A percentile compares a stretch with the other conserved stretches of the same genome.
phyloP scores from a whole-genome alignment of 2,888 invertebrate species.

The Drosophila niveifrons region DNA sequence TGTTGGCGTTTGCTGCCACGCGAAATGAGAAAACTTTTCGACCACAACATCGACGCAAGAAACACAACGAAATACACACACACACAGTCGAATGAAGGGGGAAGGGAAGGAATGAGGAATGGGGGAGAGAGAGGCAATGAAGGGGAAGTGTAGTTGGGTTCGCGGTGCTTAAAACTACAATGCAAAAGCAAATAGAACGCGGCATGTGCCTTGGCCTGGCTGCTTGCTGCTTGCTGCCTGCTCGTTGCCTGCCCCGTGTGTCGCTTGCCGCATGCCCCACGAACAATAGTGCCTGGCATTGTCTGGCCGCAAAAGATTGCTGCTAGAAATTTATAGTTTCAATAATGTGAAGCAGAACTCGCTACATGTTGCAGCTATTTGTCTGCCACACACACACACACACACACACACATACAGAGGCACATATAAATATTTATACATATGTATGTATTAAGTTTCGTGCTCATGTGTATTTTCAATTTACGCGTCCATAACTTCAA shows the following conservation, averaged over 20 bases:
- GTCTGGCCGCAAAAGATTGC: slow-evolving; percentile 80
- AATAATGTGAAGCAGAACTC: slow-evolving; percentile 72
- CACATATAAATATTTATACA: slow-evolving; percentile 8
- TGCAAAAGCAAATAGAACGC: slow-evolving; percentile 64
- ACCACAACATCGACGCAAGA: slow-evolving; percentile 75
- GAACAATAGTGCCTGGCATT: slow-evolving; percentile 32
- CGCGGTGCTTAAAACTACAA: slow-evolving; percentile 69
- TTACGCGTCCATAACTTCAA: slow-evolving; percentile 80
- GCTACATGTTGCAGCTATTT: slow-evolving; percentile 65
- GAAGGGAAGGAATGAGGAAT: neutral
- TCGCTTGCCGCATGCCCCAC: slow-evolving; percentile 12
- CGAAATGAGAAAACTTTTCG: slow-evolving; percentile 80
- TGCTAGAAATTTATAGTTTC: slow-evolving; percentile 78
- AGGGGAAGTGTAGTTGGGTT: slow-evolving; percentile 5
- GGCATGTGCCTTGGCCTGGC: slow-evolving; percentile 30
- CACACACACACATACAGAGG: neutral
- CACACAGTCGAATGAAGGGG: neutral
- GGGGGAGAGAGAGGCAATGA: neutral
- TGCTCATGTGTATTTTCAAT: slow-evolving; percentile 78
- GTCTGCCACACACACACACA: slow-evolving; percentile 43
- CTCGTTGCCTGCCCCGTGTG: neutral
- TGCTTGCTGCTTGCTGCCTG: no score
- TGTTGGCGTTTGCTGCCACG: slow-evolving; percentile 41
- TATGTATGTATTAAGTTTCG: slow-evolving; percentile 28
- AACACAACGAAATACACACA: slow-evolving; percentile 20